Percentiles rank a stretch among this genome's conserved stretches.
phyloP scores from a whole-genome alignment of 2,113 vertebrate species.

The Takifugu flavidus region DNA sequence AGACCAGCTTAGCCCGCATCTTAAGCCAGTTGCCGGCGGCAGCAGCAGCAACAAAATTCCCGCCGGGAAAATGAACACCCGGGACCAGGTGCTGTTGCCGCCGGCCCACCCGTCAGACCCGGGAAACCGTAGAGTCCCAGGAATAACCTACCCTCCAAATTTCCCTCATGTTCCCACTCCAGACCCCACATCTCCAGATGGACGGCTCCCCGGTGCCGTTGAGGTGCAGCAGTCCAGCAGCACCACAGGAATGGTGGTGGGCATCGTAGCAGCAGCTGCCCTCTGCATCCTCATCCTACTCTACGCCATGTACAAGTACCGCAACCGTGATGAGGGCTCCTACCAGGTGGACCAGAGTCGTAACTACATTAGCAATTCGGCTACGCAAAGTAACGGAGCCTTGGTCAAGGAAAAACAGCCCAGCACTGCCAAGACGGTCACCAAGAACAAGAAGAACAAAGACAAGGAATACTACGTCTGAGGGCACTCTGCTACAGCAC shows the following conservation, averaged over 20 bases:
- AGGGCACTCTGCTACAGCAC: constrained; percentile 54
- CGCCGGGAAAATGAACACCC: constrained; percentile 90
- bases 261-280: constrained; percentile 90
- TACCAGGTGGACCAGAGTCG: constrained; percentile 94
- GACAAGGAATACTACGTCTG: constrained; percentile 96
- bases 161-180: constrained; percentile 88
- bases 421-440: constrained; percentile 81
- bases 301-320: constrained; percentile 97
- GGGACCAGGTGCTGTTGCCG: constrained; percentile 83
- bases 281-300: constrained; percentile 95
- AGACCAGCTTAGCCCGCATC: constrained; percentile 64
- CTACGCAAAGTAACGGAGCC: constrained; percentile 84
- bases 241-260: constrained; percentile 95
- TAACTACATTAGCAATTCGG: constrained; percentile 95
- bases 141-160: constrained; percentile 83
- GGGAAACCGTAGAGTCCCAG: constrained; percentile 74
- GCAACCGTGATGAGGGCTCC: constrained; percentile 92
- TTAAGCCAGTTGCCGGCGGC: constrained; percentile 54
- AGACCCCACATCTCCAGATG: constrained; percentile 84
- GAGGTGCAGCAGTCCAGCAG: constrained; percentile 93
- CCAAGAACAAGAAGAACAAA: constrained; percentile 94
- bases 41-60: constrained; percentile 75
- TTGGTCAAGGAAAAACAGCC: constrained; percentile 88
- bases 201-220: constrained; percentile 84
- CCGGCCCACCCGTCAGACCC: constrained; percentile 81